Conservation (phyloP, 2,113 vertebrate genomes). For the Callopanchax toddi region DNA sequence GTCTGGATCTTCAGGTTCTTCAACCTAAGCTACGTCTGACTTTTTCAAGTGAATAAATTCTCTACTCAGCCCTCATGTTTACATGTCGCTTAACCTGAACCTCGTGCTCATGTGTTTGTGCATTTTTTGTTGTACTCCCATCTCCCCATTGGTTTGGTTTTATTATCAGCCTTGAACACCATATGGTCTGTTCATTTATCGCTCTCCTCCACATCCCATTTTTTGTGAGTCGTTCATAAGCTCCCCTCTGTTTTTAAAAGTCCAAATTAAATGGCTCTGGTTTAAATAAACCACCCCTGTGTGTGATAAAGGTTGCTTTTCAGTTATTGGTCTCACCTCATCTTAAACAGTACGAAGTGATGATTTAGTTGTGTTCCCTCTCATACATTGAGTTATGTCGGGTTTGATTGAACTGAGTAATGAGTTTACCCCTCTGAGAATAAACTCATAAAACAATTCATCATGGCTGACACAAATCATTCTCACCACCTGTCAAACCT, state of each 20-base stretch:
- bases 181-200: slow-evolving; percentile 30
- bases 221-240: slow-evolving; percentile 13
- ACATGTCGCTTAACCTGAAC: slow-evolving; percentile 1
- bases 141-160: slow-evolving; percentile 16
- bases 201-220: slow-evolving; percentile 5
- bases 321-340: too few species aligned
- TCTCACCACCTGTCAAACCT: slow-evolving; percentile 1
- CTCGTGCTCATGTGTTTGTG: slow-evolving; percentile 6
- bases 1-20: neutral
- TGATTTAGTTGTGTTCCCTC: too few species aligned
- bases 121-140: slow-evolving; percentile 12
- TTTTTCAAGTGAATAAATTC: too few species aligned
- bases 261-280: neutral
- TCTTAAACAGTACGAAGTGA: too few species aligned
- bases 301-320: too few species aligned
- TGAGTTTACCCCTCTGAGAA: slow-evolving; percentile 31
- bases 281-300: too few species aligned
- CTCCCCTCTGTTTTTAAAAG: neutral
- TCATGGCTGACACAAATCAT: slow-evolving; percentile 2
- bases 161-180: slow-evolving; percentile 17
- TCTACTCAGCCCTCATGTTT: neutral
- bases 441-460: slow-evolving; percentile 7
- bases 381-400: slow-evolving; percentile 14
- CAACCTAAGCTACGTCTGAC: too few species aligned
- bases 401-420: slow-evolving; percentile 8